Evolutionary conservation across 2,113 vertebrate species (phyloP).

Genomic region (Leucoraja erinaceus): DNA sequence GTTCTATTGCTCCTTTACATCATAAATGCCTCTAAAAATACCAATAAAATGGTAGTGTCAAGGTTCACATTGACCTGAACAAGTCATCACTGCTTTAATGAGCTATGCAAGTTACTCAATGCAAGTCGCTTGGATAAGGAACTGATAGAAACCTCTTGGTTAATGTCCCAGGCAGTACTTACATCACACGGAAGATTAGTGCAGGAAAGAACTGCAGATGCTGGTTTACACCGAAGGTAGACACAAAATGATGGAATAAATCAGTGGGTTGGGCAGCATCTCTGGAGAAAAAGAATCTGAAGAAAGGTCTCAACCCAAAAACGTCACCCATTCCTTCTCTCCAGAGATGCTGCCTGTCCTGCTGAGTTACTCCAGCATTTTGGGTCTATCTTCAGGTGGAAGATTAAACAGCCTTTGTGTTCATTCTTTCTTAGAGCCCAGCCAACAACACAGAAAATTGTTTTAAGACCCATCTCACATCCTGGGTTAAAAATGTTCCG

Average conservation of each 20-base stretch:
- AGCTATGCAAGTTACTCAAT: neutral
- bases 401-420: neutral
- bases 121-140: neutral
- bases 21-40: neutral
- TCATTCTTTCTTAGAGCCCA: neutral
- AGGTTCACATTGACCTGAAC: neutral
- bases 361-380: too few relatives aligned
- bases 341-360: too few relatives aligned
- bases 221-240: too few relatives aligned
- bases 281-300: too few relatives aligned
- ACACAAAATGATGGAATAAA: too few relatives aligned
- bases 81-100: neutral
- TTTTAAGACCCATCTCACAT: too few relatives aligned
- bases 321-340: too few relatives aligned
- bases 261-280: too few relatives aligned
- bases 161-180: neutral
- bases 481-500: too few relatives aligned
- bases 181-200: neutral
- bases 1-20: neutral
- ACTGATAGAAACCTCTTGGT: neutral
- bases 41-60: neutral
- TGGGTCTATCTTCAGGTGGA: neutral
- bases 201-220: too few relatives aligned
- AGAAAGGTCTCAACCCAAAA: too few relatives aligned
- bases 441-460: neutral